These are phyloP conservation scores for Hemiscyllium ocellatum DNA, from an alignment of 2,113 vertebrate species.

Conservation along the genomic window DNA sequence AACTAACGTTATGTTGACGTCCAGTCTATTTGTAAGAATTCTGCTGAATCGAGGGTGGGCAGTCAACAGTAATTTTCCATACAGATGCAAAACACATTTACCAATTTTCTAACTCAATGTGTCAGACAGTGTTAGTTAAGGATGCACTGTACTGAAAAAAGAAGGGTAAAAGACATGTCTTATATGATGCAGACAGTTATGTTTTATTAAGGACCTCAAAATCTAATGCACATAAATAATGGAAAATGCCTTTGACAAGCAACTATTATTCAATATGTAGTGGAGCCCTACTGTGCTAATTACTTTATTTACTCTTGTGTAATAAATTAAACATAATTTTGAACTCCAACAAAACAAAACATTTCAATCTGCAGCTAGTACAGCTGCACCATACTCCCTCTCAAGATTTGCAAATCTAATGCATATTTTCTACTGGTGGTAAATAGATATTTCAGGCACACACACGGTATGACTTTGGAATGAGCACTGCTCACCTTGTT, in stretches of 20 bases:
- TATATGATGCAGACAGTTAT: not conserved
- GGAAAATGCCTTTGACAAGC: not conserved
- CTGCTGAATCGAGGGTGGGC: not conserved
- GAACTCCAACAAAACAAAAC: conserved; percentile 30
- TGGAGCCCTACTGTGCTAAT: conserved; percentile 24
- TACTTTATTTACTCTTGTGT: conserved; percentile 26
- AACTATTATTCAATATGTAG: conserved; percentile 32
- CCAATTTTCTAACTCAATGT: not conserved
- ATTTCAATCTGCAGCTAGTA: not conserved
- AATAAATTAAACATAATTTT: conserved; percentile 33
- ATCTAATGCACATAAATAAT: conserved; percentile 28
- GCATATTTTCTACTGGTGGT: not conserved
- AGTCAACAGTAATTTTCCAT: not conserved
- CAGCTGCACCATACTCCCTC: not conserved
- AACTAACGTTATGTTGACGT: not conserved
- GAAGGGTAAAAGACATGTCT: not conserved
- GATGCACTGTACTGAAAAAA: not conserved
- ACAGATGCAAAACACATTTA: not conserved
- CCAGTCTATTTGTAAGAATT: not conserved
- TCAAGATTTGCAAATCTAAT: not conserved
- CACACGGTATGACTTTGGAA: not conserved
- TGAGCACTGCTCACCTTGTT: not conserved
- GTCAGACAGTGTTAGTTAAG: not conserved
- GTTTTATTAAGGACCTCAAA: conserved; percentile 16
- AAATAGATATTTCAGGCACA: not conserved